Evolutionary conservation across 2,888 invertebrate species (phyloP), one percentile per base, ranked within the genome.

Genomic region (Drosophila picticornis): DNA sequence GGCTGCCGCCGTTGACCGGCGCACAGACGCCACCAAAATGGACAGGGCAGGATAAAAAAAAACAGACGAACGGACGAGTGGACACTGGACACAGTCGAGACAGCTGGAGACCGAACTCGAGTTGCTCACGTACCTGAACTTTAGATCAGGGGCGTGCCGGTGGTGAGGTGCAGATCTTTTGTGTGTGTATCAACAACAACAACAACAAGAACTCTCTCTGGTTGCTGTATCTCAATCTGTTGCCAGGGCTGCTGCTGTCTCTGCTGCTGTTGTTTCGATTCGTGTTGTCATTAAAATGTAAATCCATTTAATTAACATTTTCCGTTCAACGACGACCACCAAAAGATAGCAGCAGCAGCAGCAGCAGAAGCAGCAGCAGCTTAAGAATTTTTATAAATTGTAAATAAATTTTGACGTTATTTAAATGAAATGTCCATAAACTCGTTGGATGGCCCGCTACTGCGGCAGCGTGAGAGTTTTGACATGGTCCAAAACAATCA

Each of bases 241-340:
- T 80, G 61, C 68, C 57, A 38, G 52, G 68, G 55, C n/a, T 56
- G 38, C 29, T 36, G 53, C 53, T 53, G 55, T 7, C 22, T 22
- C 25, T 38, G 55, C 25, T 38, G 55, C 46, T 57, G 75, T 61
- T 74, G 63, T 70, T 62, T 74, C 75, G 75, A 71, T 86, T 88
- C 85, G 85, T 88, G 90, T 86, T 90, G 90, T 90, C 90, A 88
- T 88, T 88, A 90, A 88, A 88, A 88, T 88, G 90, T 88, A 88
- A 88, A 88, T 88, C 90, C 88, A 77, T 88, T 88, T 88, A 87
- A 87, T 88, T 88, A 88, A 88, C 90, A 86, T 86, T 90, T 88
- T 87, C 69, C 73, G 61, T 68, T 76, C 71, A 65, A 43, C 63
- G 65, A 55, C 83, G 89, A 84, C 84, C 89, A 84, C 89, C 89